A percentile compares a stretch with the other conserved stretches of the same genome.
Evolutionary conservation across 2,797 vertebrate genomes (phyloP).

Genomic region (Acipenser ruthenus): DNA sequence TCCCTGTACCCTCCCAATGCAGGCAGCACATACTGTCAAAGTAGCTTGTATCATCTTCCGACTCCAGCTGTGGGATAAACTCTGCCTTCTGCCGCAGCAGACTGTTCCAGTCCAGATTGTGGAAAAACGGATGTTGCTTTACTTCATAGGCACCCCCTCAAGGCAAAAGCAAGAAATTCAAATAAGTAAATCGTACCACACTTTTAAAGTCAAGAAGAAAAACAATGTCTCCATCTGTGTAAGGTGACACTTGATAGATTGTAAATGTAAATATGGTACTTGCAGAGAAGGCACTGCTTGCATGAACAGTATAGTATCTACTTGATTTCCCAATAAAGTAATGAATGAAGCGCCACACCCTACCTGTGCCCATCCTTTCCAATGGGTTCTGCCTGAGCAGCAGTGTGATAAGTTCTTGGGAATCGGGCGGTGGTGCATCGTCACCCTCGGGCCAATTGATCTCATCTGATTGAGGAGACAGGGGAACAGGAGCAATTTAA

Average conservation of each 20-base stretch:
- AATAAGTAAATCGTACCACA: too few relatives aligned
- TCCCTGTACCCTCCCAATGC: too few relatives aligned
- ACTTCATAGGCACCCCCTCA: constrained; percentile 88
- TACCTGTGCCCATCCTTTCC: constrained; percentile 92
- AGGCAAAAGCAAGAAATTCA: constrained; percentile 7
- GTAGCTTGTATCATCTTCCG: constrained; percentile 96
- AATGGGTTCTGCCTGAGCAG: constrained; percentile 88
- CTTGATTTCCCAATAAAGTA: too few relatives aligned
- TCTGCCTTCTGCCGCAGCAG: constrained; percentile 93
- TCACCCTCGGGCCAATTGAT: constrained; percentile 97
- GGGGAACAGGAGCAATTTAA: background rate
- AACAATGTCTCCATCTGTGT: too few relatives aligned
- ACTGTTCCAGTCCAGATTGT: constrained; percentile 88
- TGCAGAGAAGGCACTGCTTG: too few relatives aligned
- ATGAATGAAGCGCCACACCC: background rate
- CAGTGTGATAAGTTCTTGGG: constrained; percentile 85
- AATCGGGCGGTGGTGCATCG: constrained; percentile 78
- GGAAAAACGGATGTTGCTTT: constrained; percentile 91
- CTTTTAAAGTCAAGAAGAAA: too few relatives aligned
- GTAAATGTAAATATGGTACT: too few relatives aligned
- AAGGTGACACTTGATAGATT: too few relatives aligned
- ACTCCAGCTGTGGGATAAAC: constrained; percentile 96
- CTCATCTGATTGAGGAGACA: constrained; percentile 64
- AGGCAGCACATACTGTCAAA: constrained; percentile 73
- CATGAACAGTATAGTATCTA: too few relatives aligned